A percentile compares a stretch with the other conserved stretches of the same genome.
Evolutionary conservation across 2,113 vertebrate species (phyloP).

Genomic region (Illadopsis cleaveri): DNA sequence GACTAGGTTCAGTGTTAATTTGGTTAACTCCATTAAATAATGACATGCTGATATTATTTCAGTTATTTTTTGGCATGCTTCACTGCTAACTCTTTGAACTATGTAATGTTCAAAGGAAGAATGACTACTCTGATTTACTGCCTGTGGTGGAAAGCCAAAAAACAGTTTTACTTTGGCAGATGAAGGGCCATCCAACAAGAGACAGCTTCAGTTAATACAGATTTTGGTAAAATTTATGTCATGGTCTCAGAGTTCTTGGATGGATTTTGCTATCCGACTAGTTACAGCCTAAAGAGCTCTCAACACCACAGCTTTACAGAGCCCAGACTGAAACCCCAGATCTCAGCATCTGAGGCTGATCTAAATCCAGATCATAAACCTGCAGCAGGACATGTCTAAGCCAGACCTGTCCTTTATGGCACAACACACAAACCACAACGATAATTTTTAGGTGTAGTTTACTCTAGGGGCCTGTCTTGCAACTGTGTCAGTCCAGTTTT

Average conservation of each 20-base stretch:
- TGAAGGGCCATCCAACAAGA: neutral
- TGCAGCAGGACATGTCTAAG: neutral
- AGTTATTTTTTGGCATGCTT: neutral
- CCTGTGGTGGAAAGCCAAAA: neutral
- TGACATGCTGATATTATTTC: neutral
- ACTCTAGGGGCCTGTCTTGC: neutral
- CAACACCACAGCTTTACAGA: neutral
- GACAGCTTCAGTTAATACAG: neutral
- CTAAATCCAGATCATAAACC: constrained; percentile 1
- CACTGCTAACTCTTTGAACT: neutral
- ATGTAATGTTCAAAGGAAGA: neutral
- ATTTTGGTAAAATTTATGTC: neutral
- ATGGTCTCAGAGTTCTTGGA: neutral
- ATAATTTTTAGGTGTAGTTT: neutral
- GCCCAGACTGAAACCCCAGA: neutral
- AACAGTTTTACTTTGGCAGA: neutral
- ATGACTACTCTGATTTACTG: neutral
- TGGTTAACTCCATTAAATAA: neutral
- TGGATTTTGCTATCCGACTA: neutral
- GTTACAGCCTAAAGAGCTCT: neutral
- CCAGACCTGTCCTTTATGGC: neutral
- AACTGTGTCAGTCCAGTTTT: neutral
- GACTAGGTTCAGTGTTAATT: neutral
- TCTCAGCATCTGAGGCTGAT: neutral
- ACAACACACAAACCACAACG: neutral